Evolutionary conservation across 2,888 invertebrate genomes (phyloP).

Genomic region (Leptothorax acervorum): DNA sequence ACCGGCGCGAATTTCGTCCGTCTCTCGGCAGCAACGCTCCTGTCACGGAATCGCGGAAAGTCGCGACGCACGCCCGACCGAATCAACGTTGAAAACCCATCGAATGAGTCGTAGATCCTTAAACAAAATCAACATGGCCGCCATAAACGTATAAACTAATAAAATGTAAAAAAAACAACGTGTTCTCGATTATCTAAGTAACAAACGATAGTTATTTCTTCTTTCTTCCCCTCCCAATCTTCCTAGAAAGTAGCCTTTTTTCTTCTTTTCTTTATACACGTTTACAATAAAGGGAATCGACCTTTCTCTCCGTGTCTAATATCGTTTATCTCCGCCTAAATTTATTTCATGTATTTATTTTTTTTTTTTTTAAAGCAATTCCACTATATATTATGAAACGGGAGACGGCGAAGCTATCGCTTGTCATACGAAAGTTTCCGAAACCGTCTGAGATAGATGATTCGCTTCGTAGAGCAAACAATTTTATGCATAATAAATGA

Average conservation of each 20-base stretch:
- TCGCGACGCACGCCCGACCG: constrained; percentile 66
- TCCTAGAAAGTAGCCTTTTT: constrained; percentile 58
- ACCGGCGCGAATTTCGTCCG: constrained; percentile 31
- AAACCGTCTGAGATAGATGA: neutral
- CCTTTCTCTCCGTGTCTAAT: constrained; percentile 54
- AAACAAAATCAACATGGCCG: constrained; percentile 84
- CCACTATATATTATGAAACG: constrained; percentile 60
- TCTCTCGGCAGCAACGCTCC: constrained; percentile 6
- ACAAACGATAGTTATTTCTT: constrained; percentile 85
- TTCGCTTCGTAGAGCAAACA: neutral
- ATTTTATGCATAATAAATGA: neutral
- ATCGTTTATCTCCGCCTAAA: constrained; percentile 43
- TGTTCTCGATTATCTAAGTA: constrained; percentile 85
- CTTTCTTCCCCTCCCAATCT: constrained; percentile 61
- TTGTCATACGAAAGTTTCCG: neutral
- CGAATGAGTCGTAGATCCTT: constrained; percentile 79
- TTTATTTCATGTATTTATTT: constrained; percentile 43
- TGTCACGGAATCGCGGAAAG: constrained; percentile 39
- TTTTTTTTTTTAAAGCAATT: constrained; percentile 58
- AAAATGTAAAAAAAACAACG: constrained; percentile 85
- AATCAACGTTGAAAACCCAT: constrained; percentile 74
- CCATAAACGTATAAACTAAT: constrained; percentile 85
- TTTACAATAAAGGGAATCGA: constrained; percentile 62
- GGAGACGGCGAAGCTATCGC: constrained; percentile 60
- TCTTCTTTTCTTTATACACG: constrained; percentile 52